Percentiles rank a stretch among this genome's conserved stretches.
Conservation (phyloP, 2,888 invertebrate genomes). For the Tethea ocularis region DNA sequence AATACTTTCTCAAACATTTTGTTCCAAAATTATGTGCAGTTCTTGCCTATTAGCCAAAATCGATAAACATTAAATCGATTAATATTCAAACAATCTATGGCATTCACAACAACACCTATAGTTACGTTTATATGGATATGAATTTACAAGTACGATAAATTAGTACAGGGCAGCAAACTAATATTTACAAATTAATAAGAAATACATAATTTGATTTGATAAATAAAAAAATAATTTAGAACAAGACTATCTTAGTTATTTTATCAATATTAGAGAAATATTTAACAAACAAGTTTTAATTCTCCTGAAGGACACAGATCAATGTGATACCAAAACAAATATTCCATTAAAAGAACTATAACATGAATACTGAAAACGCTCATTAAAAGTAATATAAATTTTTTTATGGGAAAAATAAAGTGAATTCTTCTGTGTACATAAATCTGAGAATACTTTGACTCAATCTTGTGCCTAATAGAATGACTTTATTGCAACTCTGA, state of each 20-base stretch:
- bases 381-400: constrained; percentile 16
- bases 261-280: constrained; percentile 19
- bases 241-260: constrained; percentile 4
- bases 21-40: constrained; percentile 54
- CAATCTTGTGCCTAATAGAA: constrained; percentile 41
- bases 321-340: constrained; percentile 8
- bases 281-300: constrained; percentile 33
- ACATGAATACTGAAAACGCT: constrained; percentile 13
- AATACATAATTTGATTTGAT: constrained; percentile 33
- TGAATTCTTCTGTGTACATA: neutral
- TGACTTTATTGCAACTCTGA: constrained; percentile 32
- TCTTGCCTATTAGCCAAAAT: constrained; percentile 48
- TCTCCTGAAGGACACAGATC: constrained; percentile 42
- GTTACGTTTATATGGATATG: constrained; percentile 62
- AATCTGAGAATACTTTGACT: neutral
- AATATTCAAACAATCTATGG: constrained; percentile 48
- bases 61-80: constrained; percentile 29
- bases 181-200: constrained; percentile 73
- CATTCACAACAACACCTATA: constrained; percentile 66
- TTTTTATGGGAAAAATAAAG: neutral
- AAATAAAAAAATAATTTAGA: constrained; percentile 21
- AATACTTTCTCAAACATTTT: constrained; percentile 68
- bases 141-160: constrained; percentile 74
- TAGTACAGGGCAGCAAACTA: constrained; percentile 72
- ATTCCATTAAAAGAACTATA: too few species aligned